A percentile compares a stretch with the other conserved stretches of the same genome.
phyloP scores from a whole-genome alignment of 2,888 invertebrate genomes.

The Melikaiella ostensackeni region DNA sequence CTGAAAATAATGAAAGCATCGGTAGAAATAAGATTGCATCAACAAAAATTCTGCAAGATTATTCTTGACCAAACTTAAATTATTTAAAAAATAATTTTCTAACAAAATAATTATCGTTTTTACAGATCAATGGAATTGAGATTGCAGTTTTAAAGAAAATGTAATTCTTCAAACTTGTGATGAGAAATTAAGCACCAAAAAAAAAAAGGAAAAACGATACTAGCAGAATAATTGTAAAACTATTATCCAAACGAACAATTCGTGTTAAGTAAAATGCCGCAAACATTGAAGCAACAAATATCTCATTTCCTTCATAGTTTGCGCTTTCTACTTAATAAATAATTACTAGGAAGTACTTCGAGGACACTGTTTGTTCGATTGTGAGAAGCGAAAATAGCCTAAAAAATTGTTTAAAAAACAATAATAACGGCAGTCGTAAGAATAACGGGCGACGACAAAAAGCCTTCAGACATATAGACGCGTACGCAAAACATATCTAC shows the following conservation, averaged over 20 bases:
- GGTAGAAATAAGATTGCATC: too few relatives aligned
- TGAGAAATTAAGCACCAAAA: background rate
- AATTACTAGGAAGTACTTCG: background rate
- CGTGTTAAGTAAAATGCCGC: background rate
- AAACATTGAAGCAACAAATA: background rate
- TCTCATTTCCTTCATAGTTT: slow-evolving; percentile 4
- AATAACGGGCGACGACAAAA: background rate
- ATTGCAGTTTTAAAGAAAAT: background rate
- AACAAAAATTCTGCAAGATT: too few relatives aligned
- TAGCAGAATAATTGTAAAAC: background rate
- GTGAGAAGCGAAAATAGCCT: background rate
- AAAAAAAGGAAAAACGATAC: background rate
- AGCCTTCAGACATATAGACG: background rate
- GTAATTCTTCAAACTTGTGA: background rate
- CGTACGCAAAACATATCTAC: background rate
- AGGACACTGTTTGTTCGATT: background rate
- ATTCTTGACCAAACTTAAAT: too few relatives aligned
- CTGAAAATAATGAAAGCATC: background rate
- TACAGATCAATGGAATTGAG: too few relatives aligned
- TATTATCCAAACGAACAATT: background rate
- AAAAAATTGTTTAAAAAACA: background rate
- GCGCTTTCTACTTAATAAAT: background rate
- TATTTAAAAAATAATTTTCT: too few relatives aligned
- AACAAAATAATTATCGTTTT: too few relatives aligned
- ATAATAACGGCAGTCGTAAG: background rate